Evolutionary conservation across 2,797 vertebrate genomes (phyloP).

Genomic region (Clamator glandarius): DNA sequence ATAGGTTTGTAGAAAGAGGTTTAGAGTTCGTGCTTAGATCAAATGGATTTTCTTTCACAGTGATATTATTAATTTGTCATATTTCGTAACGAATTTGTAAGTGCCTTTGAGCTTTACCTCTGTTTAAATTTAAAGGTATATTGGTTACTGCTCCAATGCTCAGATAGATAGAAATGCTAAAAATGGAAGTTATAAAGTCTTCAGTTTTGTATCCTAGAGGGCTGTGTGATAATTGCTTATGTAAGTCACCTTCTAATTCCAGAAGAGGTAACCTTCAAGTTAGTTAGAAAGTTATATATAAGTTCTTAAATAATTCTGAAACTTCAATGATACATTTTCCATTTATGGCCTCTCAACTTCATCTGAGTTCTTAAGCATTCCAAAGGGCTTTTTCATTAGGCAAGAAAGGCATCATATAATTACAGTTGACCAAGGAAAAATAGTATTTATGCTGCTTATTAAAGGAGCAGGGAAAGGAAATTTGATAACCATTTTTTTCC

Average conservation of each 20-base stretch:
- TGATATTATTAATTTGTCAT: conserved; percentile 7
- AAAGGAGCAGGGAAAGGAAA: not conserved
- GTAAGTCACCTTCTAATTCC: conserved; percentile 59
- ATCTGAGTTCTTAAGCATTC: not conserved
- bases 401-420: not conserved
- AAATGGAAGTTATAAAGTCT: conserved; percentile 56
- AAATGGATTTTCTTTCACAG: conserved; percentile 47
- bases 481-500: not conserved
- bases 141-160: not conserved
- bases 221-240: conserved; percentile 54
- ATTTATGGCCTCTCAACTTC: not conserved
- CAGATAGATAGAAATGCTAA: conserved; percentile 40
- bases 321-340: not conserved
- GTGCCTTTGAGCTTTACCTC: conserved; percentile 55
- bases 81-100: conserved; percentile 19
- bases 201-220: conserved; percentile 61
- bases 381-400: not conserved
- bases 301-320: conserved; percentile 52
- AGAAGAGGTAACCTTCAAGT: conserved; percentile 27
- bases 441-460: not conserved
- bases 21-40: conserved; percentile 18
- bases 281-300: conserved; percentile 50
- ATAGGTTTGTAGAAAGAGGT: not conserved
- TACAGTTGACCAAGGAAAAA: not conserved
- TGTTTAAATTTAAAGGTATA: conserved; percentile 33